Conservation (phyloP, 1,140 invertebrate genomes). For the Homarus americanus region DNA sequence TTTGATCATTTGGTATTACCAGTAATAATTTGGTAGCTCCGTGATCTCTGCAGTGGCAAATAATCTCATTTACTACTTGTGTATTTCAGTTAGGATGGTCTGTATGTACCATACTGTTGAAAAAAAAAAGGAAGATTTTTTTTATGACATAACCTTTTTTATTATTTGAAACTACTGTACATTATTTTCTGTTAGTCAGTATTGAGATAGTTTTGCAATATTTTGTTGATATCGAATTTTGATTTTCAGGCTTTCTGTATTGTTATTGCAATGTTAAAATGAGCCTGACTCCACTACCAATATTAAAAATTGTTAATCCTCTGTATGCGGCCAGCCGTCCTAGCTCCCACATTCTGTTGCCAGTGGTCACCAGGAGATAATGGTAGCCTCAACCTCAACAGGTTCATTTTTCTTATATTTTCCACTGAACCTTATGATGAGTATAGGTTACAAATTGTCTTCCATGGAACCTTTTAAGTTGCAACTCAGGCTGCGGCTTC, state of each 20-base stretch:
- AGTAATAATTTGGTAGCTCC: too few species aligned
- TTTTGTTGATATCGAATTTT: background rate
- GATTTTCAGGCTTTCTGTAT: background rate
- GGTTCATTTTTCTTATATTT: background rate
- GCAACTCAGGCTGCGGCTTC: background rate
- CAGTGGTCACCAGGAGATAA: constrained; percentile 10
- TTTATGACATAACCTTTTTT: background rate
- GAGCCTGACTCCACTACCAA: background rate
- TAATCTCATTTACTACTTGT: background rate
- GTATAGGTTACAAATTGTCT: constrained; percentile 20
- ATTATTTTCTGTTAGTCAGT: background rate
- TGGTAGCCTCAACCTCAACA: background rate
- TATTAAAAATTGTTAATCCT: background rate
- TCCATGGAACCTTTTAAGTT: constrained; percentile 14
- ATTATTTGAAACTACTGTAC: background rate
- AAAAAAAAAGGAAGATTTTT: background rate
- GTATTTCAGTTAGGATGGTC: background rate
- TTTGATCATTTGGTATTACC: too few species aligned
- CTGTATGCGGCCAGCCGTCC: constrained; percentile 42
- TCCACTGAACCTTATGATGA: background rate
- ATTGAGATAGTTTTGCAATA: background rate
- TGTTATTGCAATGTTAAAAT: background rate
- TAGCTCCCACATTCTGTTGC: background rate
- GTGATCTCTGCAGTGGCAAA: background rate
- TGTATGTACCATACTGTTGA: background rate